Conservation (phyloP, 2,113 vertebrate genomes). For the Herpetotheres cachinnans region DNA sequence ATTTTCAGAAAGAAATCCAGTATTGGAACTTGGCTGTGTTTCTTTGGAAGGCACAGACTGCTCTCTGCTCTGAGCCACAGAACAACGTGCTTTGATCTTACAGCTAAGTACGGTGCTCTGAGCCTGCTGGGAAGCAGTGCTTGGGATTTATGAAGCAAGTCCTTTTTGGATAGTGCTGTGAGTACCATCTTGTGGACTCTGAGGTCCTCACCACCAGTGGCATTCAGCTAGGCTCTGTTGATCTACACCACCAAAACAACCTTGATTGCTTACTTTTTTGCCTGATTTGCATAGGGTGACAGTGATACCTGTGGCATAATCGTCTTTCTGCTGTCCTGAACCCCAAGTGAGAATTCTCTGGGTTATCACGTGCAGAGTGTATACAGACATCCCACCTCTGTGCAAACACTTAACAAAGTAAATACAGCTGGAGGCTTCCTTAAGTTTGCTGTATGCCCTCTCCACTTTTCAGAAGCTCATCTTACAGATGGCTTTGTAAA, state of each 20-base stretch:
- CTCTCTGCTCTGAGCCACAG: neutral
- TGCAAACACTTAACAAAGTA: neutral
- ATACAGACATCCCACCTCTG: neutral
- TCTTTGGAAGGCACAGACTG: neutral
- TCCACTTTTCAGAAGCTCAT: neutral
- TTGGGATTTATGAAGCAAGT: neutral
- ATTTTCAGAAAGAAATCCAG: neutral
- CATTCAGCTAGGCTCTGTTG: neutral
- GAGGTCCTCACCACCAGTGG: neutral
- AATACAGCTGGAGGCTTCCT: neutral
- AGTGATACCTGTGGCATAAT: neutral
- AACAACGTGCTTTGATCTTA: neutral
- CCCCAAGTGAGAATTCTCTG: neutral
- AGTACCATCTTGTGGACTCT: slow-evolving; percentile 53
- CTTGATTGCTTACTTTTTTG: neutral
- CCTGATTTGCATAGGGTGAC: neutral
- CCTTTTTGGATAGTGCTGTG: neutral
- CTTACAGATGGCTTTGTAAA: neutral
- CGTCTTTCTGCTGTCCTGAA: neutral
- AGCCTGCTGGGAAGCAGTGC: neutral
- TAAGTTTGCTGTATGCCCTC: neutral
- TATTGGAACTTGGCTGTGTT: neutral
- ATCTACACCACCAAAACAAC: neutral
- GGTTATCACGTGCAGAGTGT: neutral
- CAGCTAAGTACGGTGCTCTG: neutral